A percentile compares a stretch with the other conserved stretches of the same genome.
phyloP scores from a whole-genome alignment of 2,888 invertebrate genomes.

The Leucozona laternaria region DNA sequence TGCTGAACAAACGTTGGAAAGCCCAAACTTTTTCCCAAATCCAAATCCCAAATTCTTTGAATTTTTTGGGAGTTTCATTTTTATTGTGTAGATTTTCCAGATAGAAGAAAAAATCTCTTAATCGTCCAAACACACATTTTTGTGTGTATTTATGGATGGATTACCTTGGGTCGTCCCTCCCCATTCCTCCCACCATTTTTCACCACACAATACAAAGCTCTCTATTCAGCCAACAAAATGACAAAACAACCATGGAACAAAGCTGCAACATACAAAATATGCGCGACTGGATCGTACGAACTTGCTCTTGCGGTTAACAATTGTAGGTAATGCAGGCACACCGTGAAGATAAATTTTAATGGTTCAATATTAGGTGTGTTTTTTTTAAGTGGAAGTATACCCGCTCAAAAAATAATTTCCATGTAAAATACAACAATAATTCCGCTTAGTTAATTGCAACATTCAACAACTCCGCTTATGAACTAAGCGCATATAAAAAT shows the following conservation, averaged over 20 bases:
- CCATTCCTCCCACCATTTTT: not conserved
- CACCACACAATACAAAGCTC: not conserved
- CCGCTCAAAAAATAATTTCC: too few species aligned
- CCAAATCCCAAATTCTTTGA: not conserved
- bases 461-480: too few species aligned
- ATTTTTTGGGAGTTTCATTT: not conserved
- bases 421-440: too few species aligned
- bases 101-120: slow-evolving; percentile 7
- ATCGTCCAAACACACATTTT: not conserved
- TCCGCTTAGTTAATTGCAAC: too few species aligned
- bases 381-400: too few species aligned
- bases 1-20: slow-evolving; percentile 1
- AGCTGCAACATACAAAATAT: slow-evolving; percentile 38
- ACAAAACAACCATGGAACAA: slow-evolving; percentile 38
- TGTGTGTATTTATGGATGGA: slow-evolving; percentile 2
- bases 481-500: too few species aligned
- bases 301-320: too few species aligned
- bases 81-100: not conserved
- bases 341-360: too few species aligned
- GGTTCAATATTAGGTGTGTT: too few species aligned
- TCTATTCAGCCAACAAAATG: slow-evolving; percentile 2
- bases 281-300: too few species aligned
- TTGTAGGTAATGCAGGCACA: too few species aligned
- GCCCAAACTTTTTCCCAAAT: not conserved
- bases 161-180: not conserved